A percentile compares a stretch with the other conserved stretches of the same genome.
These are phyloP conservation scores for Varanus salvator DNA, from an alignment of 2,113 vertebrate species.

Conservation along the genomic window DNA sequence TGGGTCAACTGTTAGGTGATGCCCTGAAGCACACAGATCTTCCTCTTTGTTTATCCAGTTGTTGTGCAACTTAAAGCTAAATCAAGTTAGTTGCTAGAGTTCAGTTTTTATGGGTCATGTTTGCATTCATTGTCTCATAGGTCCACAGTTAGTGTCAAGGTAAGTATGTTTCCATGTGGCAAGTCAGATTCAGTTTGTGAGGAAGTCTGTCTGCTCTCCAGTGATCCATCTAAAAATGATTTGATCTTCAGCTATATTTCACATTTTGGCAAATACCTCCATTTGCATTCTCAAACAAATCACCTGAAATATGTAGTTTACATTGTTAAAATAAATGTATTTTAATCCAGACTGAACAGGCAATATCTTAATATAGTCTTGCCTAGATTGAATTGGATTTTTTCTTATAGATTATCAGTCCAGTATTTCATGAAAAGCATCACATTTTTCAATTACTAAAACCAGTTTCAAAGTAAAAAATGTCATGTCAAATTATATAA, in stretches of 20 bases:
- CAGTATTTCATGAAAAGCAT: constrained; percentile 80
- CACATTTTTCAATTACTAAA: constrained; percentile 82
- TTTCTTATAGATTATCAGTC: constrained; percentile 76
- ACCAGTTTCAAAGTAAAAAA: constrained; percentile 82
- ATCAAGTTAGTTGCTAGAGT: constrained; percentile 52
- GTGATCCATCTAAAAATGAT: constrained; percentile 32
- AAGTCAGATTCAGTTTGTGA: constrained; percentile 62
- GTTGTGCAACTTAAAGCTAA: constrained; percentile 56
- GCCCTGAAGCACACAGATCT: constrained; percentile 47
- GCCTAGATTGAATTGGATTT: constrained; percentile 78
- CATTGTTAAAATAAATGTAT: constrained; percentile 49
- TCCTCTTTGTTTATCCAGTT: constrained; percentile 60
- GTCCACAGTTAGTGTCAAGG: constrained; percentile 61
- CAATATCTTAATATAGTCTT: constrained; percentile 74
- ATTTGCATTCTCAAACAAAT: constrained; percentile 13
- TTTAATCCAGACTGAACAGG: constrained; percentile 68
- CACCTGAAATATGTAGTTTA: constrained; percentile 34
- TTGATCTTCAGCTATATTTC: constrained; percentile 56
- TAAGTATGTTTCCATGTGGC: constrained; percentile 60
- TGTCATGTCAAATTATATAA: constrained; percentile 82
- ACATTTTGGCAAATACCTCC: constrained; percentile 50
- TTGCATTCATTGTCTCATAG: constrained; percentile 67
- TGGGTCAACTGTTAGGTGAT: constrained; percentile 61
- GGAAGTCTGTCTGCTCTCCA: constrained; percentile 61
- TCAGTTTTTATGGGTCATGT: constrained; percentile 69